A percentile compares a stretch with the other conserved stretches of the same genome.
Conservation (phyloP, 92 coral and sea anemone species). For the Anthopleura xanthogrammica region DNA sequence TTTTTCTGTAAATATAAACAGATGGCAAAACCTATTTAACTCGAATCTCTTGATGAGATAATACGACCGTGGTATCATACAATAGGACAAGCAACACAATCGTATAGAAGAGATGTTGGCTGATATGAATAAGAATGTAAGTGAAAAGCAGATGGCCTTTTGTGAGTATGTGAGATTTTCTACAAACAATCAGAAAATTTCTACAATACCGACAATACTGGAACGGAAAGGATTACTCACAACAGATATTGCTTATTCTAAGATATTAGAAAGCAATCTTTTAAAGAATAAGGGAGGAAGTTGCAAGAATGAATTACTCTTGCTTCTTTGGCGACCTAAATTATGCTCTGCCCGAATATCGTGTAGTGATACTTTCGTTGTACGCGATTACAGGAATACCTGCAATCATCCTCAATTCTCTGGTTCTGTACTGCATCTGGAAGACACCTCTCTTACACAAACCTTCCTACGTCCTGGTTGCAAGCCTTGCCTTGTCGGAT, state of each 20-base stretch:
- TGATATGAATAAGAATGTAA: no score
- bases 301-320: background rate
- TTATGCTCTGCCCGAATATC: background rate
- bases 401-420: constrained; percentile 6
- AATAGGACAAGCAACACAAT: no score
- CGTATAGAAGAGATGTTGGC: no score
- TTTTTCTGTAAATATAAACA: no score
- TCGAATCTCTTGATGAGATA: background rate
- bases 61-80: no score
- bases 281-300: background rate
- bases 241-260: background rate
- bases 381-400: background rate
- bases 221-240: no score
- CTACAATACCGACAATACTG: no score
- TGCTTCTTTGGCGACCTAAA: background rate
- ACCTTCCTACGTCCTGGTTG: constrained; percentile 18
- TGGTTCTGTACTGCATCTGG: constrained; percentile 12
- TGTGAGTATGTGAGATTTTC: no score
- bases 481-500: constrained; percentile 2
- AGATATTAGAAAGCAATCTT: background rate
- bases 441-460: constrained; percentile 22
- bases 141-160: no score
- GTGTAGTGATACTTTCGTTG: background rate
- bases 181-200: no score
- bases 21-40: background rate